Evolutionary conservation across 1,140 invertebrate genomes (phyloP), one percentile per base, ranked within the genome.

Genomic region (Tigriopus japonicus): DNA sequence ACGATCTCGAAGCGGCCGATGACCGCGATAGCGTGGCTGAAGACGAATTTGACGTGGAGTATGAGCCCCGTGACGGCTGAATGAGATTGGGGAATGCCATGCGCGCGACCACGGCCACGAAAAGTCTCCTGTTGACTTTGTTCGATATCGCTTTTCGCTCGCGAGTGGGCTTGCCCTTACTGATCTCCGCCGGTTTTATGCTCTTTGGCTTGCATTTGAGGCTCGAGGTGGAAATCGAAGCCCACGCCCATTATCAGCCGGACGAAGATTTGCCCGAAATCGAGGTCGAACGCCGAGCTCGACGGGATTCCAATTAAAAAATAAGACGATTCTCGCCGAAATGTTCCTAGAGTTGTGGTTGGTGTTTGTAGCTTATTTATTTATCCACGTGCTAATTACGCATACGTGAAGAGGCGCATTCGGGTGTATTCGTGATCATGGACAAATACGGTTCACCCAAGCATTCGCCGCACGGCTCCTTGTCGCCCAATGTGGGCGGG

Each of bases 401-500:
- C 45, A 49, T 21, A 49, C 45, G 19, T 21, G 10, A n/a, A n/a
- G n/a, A n/a, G n/a, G n/a, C n/a, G n/a, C n/a, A n/a, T n/a, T n/a
- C n/a, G n/a, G n/a, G n/a, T n/a, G n/a, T n/a, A 49, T 35, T 35
- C 12, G 49, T 56, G 23, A 62, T 56, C 49, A 63, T 64, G n/a
- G 60, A 64, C 40, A 60, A 59, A 23, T 60, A 58, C 1, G 63
- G 56, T 40, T 65, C 60, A 10, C 60, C 62, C 35, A 63, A 63
- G 49, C 61, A 63, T 15, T 65, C 59, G 5, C 56, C 60, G 15
- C 35, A 53, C 19, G 56, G 56, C 23, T 62, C 61, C 6, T 51
- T 55, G 14, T 63, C 62, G 28, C 63, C 59, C 42, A 63, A 60
- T 45, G 62, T 59, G 55, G 61, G 56, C 24, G 23, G 42, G 14